A percentile compares a stretch with the other conserved stretches of the same genome.
Evolutionary conservation across 2,113 vertebrate genomes (phyloP).

Genomic region (Scortum barcoo): DNA sequence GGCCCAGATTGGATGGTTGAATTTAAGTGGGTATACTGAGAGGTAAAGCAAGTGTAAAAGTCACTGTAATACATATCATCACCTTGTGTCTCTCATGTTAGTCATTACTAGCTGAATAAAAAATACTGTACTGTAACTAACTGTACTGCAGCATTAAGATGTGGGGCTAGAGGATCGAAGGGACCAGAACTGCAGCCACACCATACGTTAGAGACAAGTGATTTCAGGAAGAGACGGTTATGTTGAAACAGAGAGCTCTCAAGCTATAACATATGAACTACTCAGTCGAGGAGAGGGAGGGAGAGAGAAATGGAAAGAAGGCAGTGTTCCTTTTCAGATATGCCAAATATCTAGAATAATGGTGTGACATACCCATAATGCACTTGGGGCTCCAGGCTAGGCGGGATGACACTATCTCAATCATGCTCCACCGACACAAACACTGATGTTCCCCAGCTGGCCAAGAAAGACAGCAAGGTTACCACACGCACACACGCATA

Average conservation of each 20-base stretch:
- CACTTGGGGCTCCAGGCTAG: conserved; percentile 69
- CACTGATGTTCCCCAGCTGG: conserved; percentile 80
- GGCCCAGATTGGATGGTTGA: not conserved
- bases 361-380: conserved; percentile 76
- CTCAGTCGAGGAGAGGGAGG: conserved; percentile 14
- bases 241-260: conserved; percentile 49
- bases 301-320: conserved; percentile 43
- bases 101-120: not conserved
- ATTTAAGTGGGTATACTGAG: not conserved
- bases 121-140: not conserved
- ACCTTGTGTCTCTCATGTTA: not conserved
- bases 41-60: not conserved
- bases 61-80: not conserved
- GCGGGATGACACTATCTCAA: conserved; percentile 77
- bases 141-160: not conserved
- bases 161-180: conserved; percentile 2
- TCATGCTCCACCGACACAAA: conserved; percentile 78
- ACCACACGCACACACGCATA: conserved; percentile 15
- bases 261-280: conserved; percentile 46
- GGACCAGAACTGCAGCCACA: conserved; percentile 36
- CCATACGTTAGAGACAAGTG: conserved; percentile 27
- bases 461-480: conserved; percentile 62
- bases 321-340: conserved; percentile 61
- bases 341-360: conserved; percentile 75
- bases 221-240: conserved; percentile 42